These are phyloP conservation scores for Coenonympha glycerion DNA, from an alignment of 2,888 invertebrate genomes.

Conservation along the genomic window DNA sequence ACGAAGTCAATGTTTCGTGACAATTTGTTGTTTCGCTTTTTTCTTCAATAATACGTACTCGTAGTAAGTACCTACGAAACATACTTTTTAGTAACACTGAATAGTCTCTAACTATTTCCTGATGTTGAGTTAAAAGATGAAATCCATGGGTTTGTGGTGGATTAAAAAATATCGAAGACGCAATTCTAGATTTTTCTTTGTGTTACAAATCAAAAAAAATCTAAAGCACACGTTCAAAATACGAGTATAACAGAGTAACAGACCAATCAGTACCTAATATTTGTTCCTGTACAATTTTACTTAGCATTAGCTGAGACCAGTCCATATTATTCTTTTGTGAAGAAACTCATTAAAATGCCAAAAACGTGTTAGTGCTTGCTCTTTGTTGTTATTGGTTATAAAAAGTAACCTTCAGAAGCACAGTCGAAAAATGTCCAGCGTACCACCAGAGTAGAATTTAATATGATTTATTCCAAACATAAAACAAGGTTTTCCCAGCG, in stretches of 20 bases:
- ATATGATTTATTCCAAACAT: too few species aligned
- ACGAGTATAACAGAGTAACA: too few species aligned
- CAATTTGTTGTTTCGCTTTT: constrained; percentile 1
- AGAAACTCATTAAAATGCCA: background rate
- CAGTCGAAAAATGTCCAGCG: background rate
- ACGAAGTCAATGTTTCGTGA: background rate
- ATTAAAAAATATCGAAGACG: too few species aligned
- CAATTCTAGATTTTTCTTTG: too few species aligned
- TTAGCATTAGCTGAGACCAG: background rate
- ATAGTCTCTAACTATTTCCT: background rate
- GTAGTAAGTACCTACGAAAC: background rate
- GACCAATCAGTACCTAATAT: too few species aligned
- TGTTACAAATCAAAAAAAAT: too few species aligned
- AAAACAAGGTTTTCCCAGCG: too few species aligned
- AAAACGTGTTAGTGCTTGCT: background rate
- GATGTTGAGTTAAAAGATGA: too few species aligned
- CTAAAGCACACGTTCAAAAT: too few species aligned
- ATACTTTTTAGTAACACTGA: background rate
- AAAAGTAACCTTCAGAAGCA: background rate
- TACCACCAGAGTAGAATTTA: too few species aligned
- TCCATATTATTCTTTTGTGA: background rate
- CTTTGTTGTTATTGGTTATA: background rate
- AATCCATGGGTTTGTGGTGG: too few species aligned
- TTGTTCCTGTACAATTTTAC: background rate
- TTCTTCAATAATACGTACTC: background rate